Conservation (phyloP, 1,140 invertebrate species). For the Cephus cinctus region DNA sequence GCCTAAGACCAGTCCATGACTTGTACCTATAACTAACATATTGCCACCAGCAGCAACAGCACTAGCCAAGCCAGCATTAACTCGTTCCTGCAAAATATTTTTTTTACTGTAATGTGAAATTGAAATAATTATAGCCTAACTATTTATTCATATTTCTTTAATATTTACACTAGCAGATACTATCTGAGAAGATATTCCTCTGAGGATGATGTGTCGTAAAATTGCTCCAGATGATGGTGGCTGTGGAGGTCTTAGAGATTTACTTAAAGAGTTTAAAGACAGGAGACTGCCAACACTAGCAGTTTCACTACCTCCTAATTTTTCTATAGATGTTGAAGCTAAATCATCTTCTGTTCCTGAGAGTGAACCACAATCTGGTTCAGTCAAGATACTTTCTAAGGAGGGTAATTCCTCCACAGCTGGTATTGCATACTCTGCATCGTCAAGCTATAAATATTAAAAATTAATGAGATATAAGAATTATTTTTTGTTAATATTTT, state of each 20-base stretch:
- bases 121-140: not conserved
- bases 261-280: constrained; percentile 49
- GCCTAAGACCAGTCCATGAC: constrained; percentile 85
- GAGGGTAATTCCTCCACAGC: constrained; percentile 75
- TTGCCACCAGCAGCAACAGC: constrained; percentile 74
- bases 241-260: constrained; percentile 47
- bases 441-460: constrained; percentile 76
- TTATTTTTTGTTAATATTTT: constrained; percentile 15
- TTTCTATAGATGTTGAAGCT: constrained; percentile 35
- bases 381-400: constrained; percentile 82
- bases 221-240: constrained; percentile 67
- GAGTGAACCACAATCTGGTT: constrained; percentile 64
- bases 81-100: constrained; percentile 68
- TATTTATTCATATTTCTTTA: constrained; percentile 5
- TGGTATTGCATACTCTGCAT: constrained; percentile 82
- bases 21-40: constrained; percentile 87
- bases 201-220: constrained; percentile 76
- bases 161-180: constrained; percentile 71
- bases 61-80: constrained; percentile 86
- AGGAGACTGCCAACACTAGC: constrained; percentile 49
- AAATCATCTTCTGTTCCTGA: constrained; percentile 62
- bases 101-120: not conserved
- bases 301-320: constrained; percentile 47
- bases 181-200: constrained; percentile 85
- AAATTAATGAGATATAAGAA: constrained; percentile 16